Evolutionary conservation across 2,113 vertebrate genomes (phyloP).

Genomic region (Ramphastos sulfuratus): DNA sequence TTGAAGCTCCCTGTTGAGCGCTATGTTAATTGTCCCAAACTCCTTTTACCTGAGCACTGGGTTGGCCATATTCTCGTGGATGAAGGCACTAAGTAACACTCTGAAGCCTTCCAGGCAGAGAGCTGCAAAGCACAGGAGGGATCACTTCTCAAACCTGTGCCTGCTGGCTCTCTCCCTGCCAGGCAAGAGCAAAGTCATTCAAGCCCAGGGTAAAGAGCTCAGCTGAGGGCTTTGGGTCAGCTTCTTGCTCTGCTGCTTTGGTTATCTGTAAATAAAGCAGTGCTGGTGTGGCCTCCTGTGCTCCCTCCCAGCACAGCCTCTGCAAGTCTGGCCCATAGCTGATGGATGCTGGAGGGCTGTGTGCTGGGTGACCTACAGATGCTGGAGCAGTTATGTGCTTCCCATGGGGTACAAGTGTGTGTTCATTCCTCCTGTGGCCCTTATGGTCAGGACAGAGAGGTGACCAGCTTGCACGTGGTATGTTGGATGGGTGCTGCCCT

Average conservation of each 20-base stretch:
- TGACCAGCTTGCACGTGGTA: accelerated
- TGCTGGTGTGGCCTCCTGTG: background rate
- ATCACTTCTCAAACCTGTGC: background rate
- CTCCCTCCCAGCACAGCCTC: background rate
- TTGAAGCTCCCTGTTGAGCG: background rate
- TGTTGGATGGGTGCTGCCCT: accelerated
- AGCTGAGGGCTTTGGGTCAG: accelerated
- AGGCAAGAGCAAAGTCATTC: background rate
- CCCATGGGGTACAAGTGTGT: accelerated
- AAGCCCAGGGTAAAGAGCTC: background rate
- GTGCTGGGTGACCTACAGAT: background rate
- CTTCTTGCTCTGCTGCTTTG: accelerated
- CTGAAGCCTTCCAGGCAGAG: accelerated
- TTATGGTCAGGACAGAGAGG: accelerated
- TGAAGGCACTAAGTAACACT: accelerated
- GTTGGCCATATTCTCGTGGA: accelerated
- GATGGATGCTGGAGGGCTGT: background rate
- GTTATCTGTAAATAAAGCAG: background rate
- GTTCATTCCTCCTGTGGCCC: background rate
- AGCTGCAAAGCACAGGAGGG: background rate
- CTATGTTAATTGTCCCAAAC: background rate
- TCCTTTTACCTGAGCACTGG: background rate
- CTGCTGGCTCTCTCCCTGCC: background rate
- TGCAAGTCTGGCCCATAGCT: background rate
- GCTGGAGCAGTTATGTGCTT: background rate